A percentile compares a stretch with the other conserved stretches of the same genome.
Conservation (phyloP, 2,888 invertebrate genomes). For the Aspidiotus destructor region DNA sequence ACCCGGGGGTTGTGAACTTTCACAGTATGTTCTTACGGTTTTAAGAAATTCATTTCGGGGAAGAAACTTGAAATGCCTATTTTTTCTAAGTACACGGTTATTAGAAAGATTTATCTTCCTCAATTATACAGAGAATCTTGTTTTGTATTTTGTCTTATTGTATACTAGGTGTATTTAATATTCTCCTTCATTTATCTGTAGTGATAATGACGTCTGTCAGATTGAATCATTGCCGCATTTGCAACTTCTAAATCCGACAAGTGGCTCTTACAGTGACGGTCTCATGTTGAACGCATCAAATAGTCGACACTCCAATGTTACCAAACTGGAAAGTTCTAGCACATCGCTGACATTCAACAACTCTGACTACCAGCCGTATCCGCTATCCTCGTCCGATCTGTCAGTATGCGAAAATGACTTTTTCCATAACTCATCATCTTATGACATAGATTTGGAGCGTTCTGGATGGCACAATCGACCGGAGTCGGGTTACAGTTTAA, state of each 20-base stretch:
- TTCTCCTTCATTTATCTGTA: slow-evolving; percentile 4
- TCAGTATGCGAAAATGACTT: slow-evolving; percentile 52
- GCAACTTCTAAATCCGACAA: neutral
- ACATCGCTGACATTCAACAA: slow-evolving; percentile 8
- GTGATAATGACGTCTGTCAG: slow-evolving; percentile 36
- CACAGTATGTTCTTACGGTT: too few relatives aligned
- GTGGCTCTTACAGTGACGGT: slow-evolving; percentile 14
- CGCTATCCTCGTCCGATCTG: slow-evolving; percentile 47
- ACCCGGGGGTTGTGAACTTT: too few relatives aligned
- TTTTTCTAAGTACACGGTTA: too few relatives aligned
- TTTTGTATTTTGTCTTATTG: neutral
- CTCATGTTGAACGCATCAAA: slow-evolving; percentile 18
- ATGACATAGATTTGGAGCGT: slow-evolving; percentile 43
- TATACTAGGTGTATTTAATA: neutral
- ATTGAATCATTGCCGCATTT: slow-evolving; percentile 38
- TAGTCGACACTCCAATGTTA: slow-evolving; percentile 17
- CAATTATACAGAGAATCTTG: neutral
- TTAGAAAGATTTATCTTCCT: too few relatives aligned
- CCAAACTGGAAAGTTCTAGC: slow-evolving; percentile 26
- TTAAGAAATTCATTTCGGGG: too few relatives aligned
- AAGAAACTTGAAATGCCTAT: too few relatives aligned
- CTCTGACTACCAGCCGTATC: slow-evolving; percentile 41
- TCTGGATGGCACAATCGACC: slow-evolving; percentile 44
- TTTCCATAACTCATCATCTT: slow-evolving; percentile 50
- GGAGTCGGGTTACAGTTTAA: slow-evolving; percentile 54